phyloP scores from a whole-genome alignment of 1,140 invertebrate species.

The Aphelenchoides besseyi region DNA sequence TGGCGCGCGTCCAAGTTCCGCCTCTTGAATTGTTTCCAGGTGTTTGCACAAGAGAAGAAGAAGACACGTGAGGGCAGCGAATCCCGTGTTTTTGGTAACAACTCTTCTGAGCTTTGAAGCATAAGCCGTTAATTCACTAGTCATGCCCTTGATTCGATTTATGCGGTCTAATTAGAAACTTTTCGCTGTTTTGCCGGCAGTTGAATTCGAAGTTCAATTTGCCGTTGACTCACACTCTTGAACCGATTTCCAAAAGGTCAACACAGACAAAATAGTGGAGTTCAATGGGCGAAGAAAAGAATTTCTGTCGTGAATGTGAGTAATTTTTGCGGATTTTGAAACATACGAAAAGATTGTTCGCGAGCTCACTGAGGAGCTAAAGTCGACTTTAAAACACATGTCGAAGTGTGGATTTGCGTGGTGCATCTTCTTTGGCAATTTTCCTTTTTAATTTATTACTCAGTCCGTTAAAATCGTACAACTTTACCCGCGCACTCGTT shows the following conservation, averaged over 20 bases:
- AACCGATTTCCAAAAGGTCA: not conserved
- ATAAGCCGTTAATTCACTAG: not conserved
- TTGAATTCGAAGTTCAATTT: too few species aligned
- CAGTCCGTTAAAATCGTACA: constrained; percentile 1
- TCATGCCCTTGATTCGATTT: not conserved
- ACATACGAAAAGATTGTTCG: too few species aligned
- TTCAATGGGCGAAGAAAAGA: too few species aligned
- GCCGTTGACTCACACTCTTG: not conserved
- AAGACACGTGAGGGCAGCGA: too few species aligned
- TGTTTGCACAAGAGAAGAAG: not conserved
- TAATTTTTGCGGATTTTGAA: too few species aligned
- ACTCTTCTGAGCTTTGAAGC: not conserved
- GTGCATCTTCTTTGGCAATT: too few species aligned
- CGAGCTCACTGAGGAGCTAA: too few species aligned
- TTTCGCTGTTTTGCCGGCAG: not conserved
- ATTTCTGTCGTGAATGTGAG: too few species aligned
- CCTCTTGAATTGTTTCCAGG: too few species aligned
- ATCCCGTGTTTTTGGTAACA: not conserved
- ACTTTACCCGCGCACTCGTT: not conserved
- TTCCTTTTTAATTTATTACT: not conserved
- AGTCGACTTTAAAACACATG: not conserved
- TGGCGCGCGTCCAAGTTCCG: too few species aligned
- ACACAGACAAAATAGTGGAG: too few species aligned
- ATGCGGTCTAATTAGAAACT: not conserved
- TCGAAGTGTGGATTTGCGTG: too few species aligned